phyloP scores from a whole-genome alignment of 2,888 invertebrate species.

The Oxyteleia sp. region DNA sequence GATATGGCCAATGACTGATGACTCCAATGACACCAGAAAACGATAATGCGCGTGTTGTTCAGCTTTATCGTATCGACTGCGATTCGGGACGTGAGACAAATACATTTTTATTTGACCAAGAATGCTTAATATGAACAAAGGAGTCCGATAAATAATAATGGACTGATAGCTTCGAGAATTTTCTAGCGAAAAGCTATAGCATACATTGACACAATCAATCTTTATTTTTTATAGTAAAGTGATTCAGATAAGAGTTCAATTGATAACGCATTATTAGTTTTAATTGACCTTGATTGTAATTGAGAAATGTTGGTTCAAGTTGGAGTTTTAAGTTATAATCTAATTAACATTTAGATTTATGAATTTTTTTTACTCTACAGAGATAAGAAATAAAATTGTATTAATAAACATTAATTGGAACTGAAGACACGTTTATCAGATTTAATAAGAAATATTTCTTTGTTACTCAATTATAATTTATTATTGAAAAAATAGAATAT shows the following conservation, averaged over 20 bases:
- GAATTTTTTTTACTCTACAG: too few species aligned
- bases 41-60: slow-evolving; percentile 71
- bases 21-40: slow-evolving; percentile 64
- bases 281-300: neutral
- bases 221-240: neutral
- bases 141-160: slow-evolving; percentile 46
- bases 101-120: slow-evolving; percentile 68
- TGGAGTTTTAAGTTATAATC: too few species aligned
- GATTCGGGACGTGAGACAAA: slow-evolving; percentile 60
- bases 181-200: slow-evolving; percentile 34
- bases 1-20: slow-evolving; percentile 71
- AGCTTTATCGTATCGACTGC: slow-evolving; percentile 67
- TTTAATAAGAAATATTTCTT: too few species aligned
- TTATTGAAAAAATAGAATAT: too few species aligned
- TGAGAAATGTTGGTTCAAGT: neutral
- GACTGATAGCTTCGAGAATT: slow-evolving; percentile 35
- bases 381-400: too few species aligned
- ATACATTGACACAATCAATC: slow-evolving; percentile 28
- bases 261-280: neutral
- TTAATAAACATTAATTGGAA: too few species aligned
- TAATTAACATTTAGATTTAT: too few species aligned
- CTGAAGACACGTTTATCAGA: too few species aligned
- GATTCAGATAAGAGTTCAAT: neutral
- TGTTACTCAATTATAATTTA: too few species aligned
- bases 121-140: slow-evolving; percentile 60